Evolutionary conservation across 2,888 invertebrate species (phyloP).

Genomic region (Sesia apiformis): DNA sequence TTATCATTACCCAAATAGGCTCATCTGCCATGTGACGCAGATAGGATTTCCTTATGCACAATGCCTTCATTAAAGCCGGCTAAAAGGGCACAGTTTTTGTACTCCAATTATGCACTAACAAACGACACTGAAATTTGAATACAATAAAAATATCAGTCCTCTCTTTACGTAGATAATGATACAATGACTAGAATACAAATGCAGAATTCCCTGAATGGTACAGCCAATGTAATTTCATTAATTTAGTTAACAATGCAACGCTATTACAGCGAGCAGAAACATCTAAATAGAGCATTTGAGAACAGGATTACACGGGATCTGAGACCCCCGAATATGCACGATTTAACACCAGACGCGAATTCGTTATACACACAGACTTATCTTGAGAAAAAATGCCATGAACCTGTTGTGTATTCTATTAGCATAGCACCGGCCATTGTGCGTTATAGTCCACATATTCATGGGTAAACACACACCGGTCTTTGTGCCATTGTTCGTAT

Average conservation of each 20-base stretch:
- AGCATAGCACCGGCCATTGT: conserved; percentile 60
- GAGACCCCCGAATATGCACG: conserved; percentile 55
- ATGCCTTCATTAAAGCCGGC: not conserved
- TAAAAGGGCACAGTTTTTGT: not conserved
- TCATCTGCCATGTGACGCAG: conserved; percentile 57
- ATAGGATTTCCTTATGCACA: not conserved
- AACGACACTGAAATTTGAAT: not conserved
- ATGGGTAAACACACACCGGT: conserved; percentile 71
- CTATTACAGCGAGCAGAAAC: conserved; percentile 51
- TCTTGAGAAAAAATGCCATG: conserved; percentile 61
- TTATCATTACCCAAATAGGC: conserved; percentile 49
- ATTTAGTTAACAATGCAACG: conserved; percentile 57
- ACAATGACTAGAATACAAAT: too few species aligned
- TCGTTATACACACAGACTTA: conserved; percentile 71
- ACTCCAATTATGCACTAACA: not conserved
- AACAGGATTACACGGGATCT: conserved; percentile 48
- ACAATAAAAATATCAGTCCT: too few species aligned
- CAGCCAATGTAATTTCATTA: conserved; percentile 41
- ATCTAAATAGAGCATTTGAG: conserved; percentile 64
- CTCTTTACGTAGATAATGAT: too few species aligned
- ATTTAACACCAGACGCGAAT: conserved; percentile 71
- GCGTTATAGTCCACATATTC: conserved; percentile 61
- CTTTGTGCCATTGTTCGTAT: conserved; percentile 63
- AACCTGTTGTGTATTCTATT: conserved; percentile 67
- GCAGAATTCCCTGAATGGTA: conserved; percentile 8